Conservation (phyloP, 37 sponge, comb jelly and placozoan species). For the Crambe crambe region DNA sequence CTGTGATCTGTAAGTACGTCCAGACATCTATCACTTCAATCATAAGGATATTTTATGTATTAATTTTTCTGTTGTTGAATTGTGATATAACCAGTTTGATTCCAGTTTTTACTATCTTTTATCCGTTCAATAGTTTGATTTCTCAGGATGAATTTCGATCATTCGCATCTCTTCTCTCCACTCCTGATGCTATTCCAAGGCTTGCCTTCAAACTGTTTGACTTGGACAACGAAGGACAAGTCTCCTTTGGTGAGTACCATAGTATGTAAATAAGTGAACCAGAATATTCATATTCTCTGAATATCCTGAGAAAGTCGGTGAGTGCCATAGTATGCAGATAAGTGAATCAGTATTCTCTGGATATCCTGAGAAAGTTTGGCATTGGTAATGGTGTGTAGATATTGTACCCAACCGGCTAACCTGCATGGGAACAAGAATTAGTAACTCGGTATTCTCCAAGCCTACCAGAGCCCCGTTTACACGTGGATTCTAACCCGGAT, state of each 20-base stretch:
- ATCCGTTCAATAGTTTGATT: constrained; percentile 67
- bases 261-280: too few relatives aligned
- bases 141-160: constrained; percentile 83
- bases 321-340: background rate
- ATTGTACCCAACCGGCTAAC: too few relatives aligned
- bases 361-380: background rate
- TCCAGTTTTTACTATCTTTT: too few relatives aligned
- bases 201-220: constrained; percentile 88
- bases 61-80: too few relatives aligned
- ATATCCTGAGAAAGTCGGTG: constrained; percentile 16
- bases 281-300: background rate
- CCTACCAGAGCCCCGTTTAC: too few relatives aligned
- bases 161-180: constrained; percentile 72
- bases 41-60: too few relatives aligned
- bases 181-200: constrained; percentile 71
- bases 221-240: constrained; percentile 57
- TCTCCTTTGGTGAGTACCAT: constrained; percentile 58
- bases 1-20: too few relatives aligned
- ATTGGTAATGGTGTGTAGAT: background rate
- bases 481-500: too few relatives aligned
- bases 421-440: too few relatives aligned
- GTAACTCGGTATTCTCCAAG: too few relatives aligned
- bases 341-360: background rate
- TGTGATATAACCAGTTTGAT: too few relatives aligned
- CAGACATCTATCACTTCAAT: too few relatives aligned